Conservation (phyloP, 2,888 invertebrate genomes). For the Stenotaenia linearis region DNA sequence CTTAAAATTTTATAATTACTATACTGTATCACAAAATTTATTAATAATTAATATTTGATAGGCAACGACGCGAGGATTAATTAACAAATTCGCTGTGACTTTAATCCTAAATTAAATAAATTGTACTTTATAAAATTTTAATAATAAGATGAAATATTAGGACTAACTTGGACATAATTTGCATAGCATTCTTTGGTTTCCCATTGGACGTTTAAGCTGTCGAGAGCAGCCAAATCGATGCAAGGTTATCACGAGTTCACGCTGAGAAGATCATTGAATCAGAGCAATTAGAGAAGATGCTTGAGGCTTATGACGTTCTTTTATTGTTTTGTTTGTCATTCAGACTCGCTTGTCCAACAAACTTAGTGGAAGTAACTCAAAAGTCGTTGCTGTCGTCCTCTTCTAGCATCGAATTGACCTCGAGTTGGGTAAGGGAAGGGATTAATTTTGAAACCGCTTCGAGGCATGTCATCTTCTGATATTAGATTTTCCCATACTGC, state of each 20-base stretch:
- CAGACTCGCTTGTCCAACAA: not conserved
- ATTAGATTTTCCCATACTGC: not conserved
- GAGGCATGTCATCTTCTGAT: not conserved
- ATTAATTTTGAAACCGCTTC: not conserved
- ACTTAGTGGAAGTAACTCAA: not conserved
- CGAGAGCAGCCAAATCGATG: not conserved
- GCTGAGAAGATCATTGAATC: slow-evolving; percentile 9
- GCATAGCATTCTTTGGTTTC: not conserved
- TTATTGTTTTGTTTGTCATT: slow-evolving; percentile 5
- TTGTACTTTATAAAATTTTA: no score
- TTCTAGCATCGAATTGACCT: not conserved
- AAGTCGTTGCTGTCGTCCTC: not conserved
- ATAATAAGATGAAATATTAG: no score
- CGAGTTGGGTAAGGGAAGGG: not conserved
- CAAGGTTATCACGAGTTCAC: not conserved
- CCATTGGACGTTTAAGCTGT: not conserved
- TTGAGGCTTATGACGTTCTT: not conserved
- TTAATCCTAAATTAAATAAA: no score
- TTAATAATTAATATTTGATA: no score
- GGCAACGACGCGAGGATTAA: no score
- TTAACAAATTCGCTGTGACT: no score
- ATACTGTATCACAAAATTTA: no score
- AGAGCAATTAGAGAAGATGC: not conserved
- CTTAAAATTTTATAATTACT: no score
- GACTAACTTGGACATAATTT: not conserved